phyloP scores from a whole-genome alignment of 2,797 vertebrate genomes.

The Falco columbarius region DNA sequence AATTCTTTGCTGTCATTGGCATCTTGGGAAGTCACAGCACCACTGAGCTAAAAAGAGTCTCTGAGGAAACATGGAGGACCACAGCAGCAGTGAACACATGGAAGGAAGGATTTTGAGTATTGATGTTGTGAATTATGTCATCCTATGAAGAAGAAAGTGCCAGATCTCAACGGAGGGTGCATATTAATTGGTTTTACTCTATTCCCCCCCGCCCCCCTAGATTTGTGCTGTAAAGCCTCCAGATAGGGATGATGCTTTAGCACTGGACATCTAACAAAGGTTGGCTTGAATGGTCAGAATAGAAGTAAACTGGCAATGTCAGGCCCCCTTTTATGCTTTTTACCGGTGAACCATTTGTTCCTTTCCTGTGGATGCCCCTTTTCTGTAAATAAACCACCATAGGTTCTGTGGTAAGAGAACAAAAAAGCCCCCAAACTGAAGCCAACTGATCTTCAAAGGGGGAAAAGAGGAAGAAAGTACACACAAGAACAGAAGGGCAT shows the following conservation, averaged over 20 bases:
- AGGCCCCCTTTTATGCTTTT: background rate
- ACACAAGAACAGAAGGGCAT: background rate
- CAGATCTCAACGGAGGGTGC: background rate
- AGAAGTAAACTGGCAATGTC: background rate
- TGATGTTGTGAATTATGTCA: background rate
- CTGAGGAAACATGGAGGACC: accelerated
- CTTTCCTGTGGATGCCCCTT: background rate
- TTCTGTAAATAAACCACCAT: background rate
- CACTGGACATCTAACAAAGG: background rate
- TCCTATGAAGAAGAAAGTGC: background rate
- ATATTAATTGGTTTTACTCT: background rate
- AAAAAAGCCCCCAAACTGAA: background rate
- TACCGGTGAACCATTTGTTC: background rate
- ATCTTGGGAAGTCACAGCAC: background rate
- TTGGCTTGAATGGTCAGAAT: background rate
- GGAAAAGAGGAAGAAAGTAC: background rate
- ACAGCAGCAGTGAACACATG: background rate
- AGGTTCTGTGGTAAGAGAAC: background rate
- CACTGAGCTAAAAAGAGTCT: background rate
- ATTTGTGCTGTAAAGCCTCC: background rate
- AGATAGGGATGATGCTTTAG: background rate
- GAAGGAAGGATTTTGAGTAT: background rate
- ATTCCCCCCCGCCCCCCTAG: accelerated
- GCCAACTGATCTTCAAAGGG: background rate
- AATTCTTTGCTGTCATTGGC: background rate